These are phyloP conservation scores for Hirtodrosophila histrioides DNA, from an alignment of 2,888 invertebrate species.

Conservation along the genomic window DNA sequence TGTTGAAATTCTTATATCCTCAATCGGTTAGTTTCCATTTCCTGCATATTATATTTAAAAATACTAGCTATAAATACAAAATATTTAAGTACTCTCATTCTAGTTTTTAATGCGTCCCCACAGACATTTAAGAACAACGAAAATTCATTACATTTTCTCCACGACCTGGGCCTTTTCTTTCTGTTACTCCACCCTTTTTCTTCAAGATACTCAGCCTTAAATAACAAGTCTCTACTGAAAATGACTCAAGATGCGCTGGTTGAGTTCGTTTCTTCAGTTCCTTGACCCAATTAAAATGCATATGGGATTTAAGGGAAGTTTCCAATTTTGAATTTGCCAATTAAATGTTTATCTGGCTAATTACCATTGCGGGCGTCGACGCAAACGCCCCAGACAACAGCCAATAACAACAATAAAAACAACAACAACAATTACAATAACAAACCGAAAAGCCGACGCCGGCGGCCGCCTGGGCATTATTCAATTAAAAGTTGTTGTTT, in stretches of 20 bases:
- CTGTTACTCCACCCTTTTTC: no score
- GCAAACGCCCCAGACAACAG: conserved; percentile 65
- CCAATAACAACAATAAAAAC: conserved; percentile 22
- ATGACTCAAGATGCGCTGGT: background rate
- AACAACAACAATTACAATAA: conserved; percentile 31
- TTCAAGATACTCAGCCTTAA: background rate
- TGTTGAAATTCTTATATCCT: no score
- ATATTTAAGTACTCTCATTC: no score
- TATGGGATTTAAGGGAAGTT: conserved; percentile 63
- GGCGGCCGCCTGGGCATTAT: conserved; percentile 71
- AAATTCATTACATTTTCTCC: no score
- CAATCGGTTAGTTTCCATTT: no score
- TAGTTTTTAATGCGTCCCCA: no score
- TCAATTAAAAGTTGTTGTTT: conserved; percentile 82
- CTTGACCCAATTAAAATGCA: conserved; percentile 67
- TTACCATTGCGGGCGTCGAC: conserved; percentile 61
- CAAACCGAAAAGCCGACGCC: conserved; percentile 49
- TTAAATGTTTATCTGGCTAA: conserved; percentile 78
- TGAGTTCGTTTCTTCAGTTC: conserved; percentile 9
- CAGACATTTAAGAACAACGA: no score
- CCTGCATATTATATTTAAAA: no score
- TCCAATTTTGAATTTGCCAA: conserved; percentile 74
- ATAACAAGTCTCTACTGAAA: background rate
- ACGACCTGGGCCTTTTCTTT: no score
- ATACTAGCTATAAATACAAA: no score